Evolutionary conservation across 2,888 invertebrate species (phyloP), one percentile per base, ranked within the genome.

Genomic region (Agriopis leucophaearia): DNA sequence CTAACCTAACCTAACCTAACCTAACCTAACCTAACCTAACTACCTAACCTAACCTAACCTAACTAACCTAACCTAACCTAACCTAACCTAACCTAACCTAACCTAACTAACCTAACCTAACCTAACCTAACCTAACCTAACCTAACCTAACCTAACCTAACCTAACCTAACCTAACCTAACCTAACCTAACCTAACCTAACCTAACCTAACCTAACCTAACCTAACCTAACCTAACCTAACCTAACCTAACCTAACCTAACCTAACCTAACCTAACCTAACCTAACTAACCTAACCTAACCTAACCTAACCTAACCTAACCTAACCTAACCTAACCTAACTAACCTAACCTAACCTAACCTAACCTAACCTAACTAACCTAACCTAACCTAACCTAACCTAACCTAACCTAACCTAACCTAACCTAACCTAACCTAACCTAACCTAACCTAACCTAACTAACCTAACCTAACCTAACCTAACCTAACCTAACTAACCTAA

Each of bases 281-380:
- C 64, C 64, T 64, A 65, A 65, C 64, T 64, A 64, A 64, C 64
- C 64, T 64, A 71, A 67, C 67, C 62, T 58, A 67, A 58, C 58
- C 64, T 55, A 51, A 58, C 62, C 70, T 54, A 54, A 54, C 54
- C 54, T 64, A 71, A 69, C 69, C 69, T 65, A 67, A 67, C 66
- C 66, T 69, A 66, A 69, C 69, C 69, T 69, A 70, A 70, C 69
- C 69, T 63, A 73, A 66, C 66, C 66, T 70, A 69, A 70, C 69
- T 68, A 66, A 70, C 65, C 73, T 62, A 70, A 40, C 40, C 40
- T 40, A 40, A 40, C 40, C 40, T 40, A 40, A 40, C 54, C 58
- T 60, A 68, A 64, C 59, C 63, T 68, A 66, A 70, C 66, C 63
- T 63, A 52, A 52, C 52, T 45, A 66, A 70, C 66, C 66, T 66